Conservation (phyloP, 2,113 vertebrate genomes). For the Eretmochelys imbricata region DNA sequence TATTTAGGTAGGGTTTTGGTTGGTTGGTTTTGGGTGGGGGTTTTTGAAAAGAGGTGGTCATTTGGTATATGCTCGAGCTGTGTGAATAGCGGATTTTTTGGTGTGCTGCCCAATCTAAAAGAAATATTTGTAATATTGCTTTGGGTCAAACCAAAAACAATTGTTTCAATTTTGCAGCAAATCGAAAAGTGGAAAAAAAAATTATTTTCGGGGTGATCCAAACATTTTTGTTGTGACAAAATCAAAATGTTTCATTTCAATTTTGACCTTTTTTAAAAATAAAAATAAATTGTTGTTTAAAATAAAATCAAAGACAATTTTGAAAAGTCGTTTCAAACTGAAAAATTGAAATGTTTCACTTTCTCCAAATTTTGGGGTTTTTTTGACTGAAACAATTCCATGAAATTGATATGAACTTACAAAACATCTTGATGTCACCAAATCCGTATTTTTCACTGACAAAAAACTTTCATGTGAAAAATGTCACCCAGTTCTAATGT, state of each 20-base stretch:
- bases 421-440: neutral
- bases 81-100: neutral
- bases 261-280: neutral
- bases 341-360: neutral
- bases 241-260: neutral
- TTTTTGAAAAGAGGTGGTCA: neutral
- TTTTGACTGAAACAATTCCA: neutral
- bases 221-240: neutral
- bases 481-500: neutral
- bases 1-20: neutral
- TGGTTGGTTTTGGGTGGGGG: neutral
- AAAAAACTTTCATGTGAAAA: neutral
- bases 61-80: fast-evolving
- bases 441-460: neutral
- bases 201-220: neutral
- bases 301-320: neutral
- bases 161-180: neutral
- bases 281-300: neutral
- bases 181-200: neutral
- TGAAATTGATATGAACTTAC: neutral
- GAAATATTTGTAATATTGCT: neutral
- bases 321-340: neutral
- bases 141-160: neutral
- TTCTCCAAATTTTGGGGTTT: neutral
- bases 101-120: neutral